Conservation (phyloP, 1,140 invertebrate genomes). For the Calosoma granatense region DNA sequence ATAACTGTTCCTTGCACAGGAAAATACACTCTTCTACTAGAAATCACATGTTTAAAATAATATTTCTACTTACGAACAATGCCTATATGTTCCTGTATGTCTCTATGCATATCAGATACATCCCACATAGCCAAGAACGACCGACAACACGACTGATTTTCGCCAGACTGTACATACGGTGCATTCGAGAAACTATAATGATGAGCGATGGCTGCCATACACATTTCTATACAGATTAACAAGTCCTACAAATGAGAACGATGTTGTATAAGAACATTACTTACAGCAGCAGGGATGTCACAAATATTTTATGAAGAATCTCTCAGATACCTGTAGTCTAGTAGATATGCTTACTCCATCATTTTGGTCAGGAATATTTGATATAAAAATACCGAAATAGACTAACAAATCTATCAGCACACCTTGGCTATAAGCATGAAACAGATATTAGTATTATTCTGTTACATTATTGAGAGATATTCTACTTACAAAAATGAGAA, state of each 20-base stretch:
- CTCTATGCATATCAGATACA: conserved; percentile 83
- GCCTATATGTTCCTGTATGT: conserved; percentile 84
- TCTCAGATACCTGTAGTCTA: conserved; percentile 61
- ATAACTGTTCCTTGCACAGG: background rate
- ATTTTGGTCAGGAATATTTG: conserved; percentile 53
- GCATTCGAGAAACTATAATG: conserved; percentile 91
- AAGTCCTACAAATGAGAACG: conserved; percentile 67
- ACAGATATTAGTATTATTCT: conserved; percentile 20
- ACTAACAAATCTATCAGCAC: conserved; percentile 81
- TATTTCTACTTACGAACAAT: conserved; percentile 56
- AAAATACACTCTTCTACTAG: background rate
- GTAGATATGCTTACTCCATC: conserved; percentile 61
- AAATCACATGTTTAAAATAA: background rate
- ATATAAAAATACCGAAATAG: conserved; percentile 61
- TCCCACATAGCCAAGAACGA: conserved; percentile 82
- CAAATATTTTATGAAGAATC: background rate
- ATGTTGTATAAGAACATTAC: background rate
- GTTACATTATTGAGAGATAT: background rate
- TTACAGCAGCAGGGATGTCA: background rate
- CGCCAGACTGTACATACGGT: conserved; percentile 56
- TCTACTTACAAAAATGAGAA: conserved; percentile 93
- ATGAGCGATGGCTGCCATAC: conserved; percentile 87
- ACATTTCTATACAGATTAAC: conserved; percentile 96
- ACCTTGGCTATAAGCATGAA: conserved; percentile 67
- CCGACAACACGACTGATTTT: conserved; percentile 43